These are phyloP conservation scores for Cryptocephalus moraei DNA, from an alignment of 2,888 invertebrate genomes.

Conservation along the genomic window DNA sequence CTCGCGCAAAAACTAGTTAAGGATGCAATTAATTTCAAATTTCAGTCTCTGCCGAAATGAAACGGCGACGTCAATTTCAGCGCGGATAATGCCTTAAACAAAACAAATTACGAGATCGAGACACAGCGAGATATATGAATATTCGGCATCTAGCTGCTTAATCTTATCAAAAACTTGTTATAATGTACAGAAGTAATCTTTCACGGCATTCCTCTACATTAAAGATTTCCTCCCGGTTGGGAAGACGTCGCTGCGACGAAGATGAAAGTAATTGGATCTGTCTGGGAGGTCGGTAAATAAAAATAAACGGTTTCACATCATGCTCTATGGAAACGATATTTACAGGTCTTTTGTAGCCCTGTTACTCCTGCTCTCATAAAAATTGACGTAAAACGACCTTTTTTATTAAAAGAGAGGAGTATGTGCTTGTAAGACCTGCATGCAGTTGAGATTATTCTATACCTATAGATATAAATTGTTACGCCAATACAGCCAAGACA, in stretches of 20 bases:
- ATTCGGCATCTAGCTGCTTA: conserved; percentile 26
- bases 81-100: conserved; percentile 12
- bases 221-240: conserved; percentile 24
- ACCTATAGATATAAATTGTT: too few species aligned
- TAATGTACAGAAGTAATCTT: conserved; percentile 36
- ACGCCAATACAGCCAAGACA: too few species aligned
- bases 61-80: neutral
- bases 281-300: conserved; percentile 19
- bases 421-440: too few species aligned
- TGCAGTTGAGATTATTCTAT: too few species aligned
- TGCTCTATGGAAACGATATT: too few species aligned
- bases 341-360: too few species aligned
- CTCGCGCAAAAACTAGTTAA: neutral
- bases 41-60: neutral
- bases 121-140: neutral
- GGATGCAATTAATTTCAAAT: neutral
- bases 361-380: too few species aligned
- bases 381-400: too few species aligned
- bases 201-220: conserved; percentile 33
- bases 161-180: conserved; percentile 40
- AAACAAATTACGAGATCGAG: conserved; percentile 24
- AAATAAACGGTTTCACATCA: conserved; percentile 15
- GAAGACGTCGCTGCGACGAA: conserved; percentile 13
- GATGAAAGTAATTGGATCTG: conserved; percentile 31
- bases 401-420: too few species aligned